Conservation (phyloP, 2,797 vertebrate genomes). For the Paramormyrops hopkinsi region DNA sequence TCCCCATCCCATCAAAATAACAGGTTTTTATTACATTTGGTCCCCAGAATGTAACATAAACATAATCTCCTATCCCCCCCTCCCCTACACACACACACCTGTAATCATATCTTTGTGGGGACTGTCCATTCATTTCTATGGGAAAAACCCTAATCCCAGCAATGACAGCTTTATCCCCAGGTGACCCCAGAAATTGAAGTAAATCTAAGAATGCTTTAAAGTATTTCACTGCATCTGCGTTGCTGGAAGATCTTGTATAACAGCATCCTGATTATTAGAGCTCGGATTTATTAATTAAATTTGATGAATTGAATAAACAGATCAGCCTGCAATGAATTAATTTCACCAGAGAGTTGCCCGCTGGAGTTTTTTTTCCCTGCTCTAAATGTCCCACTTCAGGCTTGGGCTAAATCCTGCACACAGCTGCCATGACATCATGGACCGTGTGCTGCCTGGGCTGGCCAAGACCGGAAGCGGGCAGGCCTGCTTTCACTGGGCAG, state of each 20-base stretch:
- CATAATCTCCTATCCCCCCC: background rate
- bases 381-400: constrained; percentile 4
- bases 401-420: background rate
- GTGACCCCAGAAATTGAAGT: background rate
- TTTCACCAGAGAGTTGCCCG: background rate
- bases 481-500: background rate
- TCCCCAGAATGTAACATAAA: background rate
- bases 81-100: background rate
- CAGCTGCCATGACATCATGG: background rate
- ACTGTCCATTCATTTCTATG: background rate
- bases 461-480: background rate
- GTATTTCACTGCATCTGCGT: background rate
- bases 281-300: background rate
- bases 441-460: background rate
- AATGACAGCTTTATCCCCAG: background rate
- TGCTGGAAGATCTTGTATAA: background rate
- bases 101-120: background rate
- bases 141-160: background rate
- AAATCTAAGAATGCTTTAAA: background rate
- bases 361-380: background rate
- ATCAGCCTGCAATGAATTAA: background rate
- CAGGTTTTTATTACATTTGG: background rate
- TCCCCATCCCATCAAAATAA: background rate
- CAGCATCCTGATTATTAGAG: background rate
- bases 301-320: background rate